A percentile compares a stretch with the other conserved stretches of the same genome.
phyloP scores from a whole-genome alignment of 2,888 invertebrate genomes.

The Drosophila meridionalis region DNA sequence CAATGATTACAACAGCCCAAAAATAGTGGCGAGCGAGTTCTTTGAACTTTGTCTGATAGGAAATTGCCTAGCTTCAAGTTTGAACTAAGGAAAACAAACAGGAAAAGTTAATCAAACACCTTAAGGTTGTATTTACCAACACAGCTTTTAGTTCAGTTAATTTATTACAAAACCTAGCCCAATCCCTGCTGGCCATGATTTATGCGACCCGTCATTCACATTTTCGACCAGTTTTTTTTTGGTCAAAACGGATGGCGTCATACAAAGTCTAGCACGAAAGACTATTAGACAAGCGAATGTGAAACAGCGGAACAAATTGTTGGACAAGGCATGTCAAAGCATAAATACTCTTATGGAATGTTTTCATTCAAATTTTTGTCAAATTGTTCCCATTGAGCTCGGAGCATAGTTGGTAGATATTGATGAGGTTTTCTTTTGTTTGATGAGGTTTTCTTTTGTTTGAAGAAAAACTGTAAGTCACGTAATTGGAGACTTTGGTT shows the following conservation, averaged over 20 bases:
- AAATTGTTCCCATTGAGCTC: neutral
- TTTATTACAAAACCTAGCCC: conserved; percentile 7
- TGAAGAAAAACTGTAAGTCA: neutral
- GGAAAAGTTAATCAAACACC: conserved; percentile 22
- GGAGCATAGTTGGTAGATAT: neutral
- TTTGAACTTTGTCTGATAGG: conserved; percentile 44
- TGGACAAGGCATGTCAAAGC: neutral
- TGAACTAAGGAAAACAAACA: neutral
- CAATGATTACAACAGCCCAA: conserved; percentile 28
- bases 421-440: neutral
- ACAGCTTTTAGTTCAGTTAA: conserved; percentile 9
- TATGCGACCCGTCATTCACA: conserved; percentile 59
- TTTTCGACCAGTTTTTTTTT: conserved; percentile 39
- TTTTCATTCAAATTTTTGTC: neutral
- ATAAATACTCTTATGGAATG: conserved; percentile 1
- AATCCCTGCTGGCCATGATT: conserved; percentile 56
- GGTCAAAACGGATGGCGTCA: conserved; percentile 68
- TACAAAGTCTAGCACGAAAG: conserved; percentile 28
- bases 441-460: no score
- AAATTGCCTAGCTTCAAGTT: conserved; percentile 21
- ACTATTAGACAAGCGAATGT: conserved; percentile 6
- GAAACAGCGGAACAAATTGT: neutral
- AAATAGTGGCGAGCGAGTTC: conserved; percentile 42
- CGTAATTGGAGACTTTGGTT: neutral
- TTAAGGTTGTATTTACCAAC: conserved; percentile 29